phyloP scores from a whole-genome alignment of 1,140 invertebrate species.

The Saxidomus purpurata region DNA sequence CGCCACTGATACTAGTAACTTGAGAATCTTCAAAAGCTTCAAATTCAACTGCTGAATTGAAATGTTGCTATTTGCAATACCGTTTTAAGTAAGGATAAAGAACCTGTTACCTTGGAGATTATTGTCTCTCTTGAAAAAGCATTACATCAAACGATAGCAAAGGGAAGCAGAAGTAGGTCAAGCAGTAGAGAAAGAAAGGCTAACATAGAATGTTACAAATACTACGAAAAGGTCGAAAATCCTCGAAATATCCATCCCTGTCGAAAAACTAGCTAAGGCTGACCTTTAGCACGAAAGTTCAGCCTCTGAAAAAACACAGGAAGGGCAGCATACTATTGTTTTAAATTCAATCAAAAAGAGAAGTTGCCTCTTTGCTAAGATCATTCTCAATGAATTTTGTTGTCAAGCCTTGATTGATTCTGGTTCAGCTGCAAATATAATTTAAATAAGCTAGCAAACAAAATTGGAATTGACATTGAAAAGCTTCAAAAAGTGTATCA shows the following conservation, averaged over 20 bases:
- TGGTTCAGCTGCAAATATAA: slow-evolving; percentile 24
- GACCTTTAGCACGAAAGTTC: slow-evolving; percentile 25
- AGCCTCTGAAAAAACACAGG: background rate
- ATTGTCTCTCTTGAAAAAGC: too few relatives aligned
- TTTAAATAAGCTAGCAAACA: background rate
- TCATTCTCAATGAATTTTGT: background rate
- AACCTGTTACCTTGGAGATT: too few relatives aligned
- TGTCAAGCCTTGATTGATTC: slow-evolving; percentile 45
- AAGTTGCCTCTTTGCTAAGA: background rate
- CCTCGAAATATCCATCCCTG: background rate
- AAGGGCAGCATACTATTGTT: slow-evolving; percentile 30
- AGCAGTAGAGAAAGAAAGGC: background rate
- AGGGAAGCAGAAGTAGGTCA: too few relatives aligned
- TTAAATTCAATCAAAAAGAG: background rate
- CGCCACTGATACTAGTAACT: too few relatives aligned
- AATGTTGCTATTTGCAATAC: too few relatives aligned
- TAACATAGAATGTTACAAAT: slow-evolving; percentile 16
- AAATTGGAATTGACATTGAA: slow-evolving; percentile 22
- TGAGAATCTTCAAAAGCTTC: slow-evolving; percentile 48
- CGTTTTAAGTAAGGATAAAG: too few relatives aligned
- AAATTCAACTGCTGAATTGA: slow-evolving; percentile 27
- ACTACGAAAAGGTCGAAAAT: slow-evolving; percentile 22
- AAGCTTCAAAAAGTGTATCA: background rate
- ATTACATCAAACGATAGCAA: too few relatives aligned
- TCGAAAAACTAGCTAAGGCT: slow-evolving; percentile 42